Conservation (phyloP, 2,797 vertebrate species). For the Sebastes kiyomatsui region DNA sequence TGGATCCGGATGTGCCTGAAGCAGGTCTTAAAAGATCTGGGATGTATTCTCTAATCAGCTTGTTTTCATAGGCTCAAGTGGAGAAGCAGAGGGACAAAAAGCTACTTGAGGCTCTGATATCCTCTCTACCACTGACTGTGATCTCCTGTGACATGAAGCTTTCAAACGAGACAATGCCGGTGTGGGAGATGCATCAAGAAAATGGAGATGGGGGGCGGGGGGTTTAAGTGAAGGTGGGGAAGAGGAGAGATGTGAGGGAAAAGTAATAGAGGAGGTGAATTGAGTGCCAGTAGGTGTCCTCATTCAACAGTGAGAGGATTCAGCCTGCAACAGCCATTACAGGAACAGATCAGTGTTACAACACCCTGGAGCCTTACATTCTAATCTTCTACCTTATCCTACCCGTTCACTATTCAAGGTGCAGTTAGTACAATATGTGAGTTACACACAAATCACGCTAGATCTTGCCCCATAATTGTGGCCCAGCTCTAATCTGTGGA, state of each 20-base stretch:
- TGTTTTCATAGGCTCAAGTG: not conserved
- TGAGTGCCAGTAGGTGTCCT: conserved; percentile 76
- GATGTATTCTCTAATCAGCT: conserved; percentile 4
- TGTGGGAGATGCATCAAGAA: not conserved
- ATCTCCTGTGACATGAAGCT: conserved; percentile 25
- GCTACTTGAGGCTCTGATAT: conserved; percentile 6
- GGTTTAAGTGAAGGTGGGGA: not conserved
- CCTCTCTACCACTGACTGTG: conserved; percentile 11
- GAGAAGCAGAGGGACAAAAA: not conserved
- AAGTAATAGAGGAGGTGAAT: not conserved
- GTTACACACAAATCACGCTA: not conserved
- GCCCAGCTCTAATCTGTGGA: not conserved
- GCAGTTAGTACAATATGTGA: not conserved
- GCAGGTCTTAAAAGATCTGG: not conserved
- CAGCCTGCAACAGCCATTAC: conserved; percentile 13
- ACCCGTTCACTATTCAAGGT: not conserved
- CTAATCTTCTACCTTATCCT: not conserved
- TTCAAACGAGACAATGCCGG: conserved; percentile 5
- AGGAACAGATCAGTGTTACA: conserved; percentile 19
- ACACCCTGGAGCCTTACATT: conserved; percentile 3
- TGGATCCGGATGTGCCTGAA: not conserved
- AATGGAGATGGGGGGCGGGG: not conserved
- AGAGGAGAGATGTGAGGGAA: not conserved
- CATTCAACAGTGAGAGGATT: conserved; percentile 62
- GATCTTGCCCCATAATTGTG: not conserved